Evolutionary conservation across 2,888 invertebrate species (phyloP).

Genomic region (Dicyrtoma fusca): DNA sequence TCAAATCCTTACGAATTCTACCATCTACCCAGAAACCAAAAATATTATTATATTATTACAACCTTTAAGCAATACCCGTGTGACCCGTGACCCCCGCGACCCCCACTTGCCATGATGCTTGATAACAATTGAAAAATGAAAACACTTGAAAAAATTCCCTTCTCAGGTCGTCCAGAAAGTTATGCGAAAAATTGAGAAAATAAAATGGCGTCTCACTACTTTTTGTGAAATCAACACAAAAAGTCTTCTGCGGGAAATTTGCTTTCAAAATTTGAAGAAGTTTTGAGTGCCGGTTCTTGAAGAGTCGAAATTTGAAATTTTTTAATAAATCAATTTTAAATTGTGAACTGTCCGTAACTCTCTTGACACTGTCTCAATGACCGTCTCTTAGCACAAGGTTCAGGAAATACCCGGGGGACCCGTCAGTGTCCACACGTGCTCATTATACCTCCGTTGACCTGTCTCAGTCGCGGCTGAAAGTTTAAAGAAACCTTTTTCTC

Average conservation of each 20-base stretch:
- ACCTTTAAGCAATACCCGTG: constrained; percentile 54
- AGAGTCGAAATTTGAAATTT: constrained; percentile 21
- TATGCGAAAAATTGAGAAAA: constrained; percentile 33
- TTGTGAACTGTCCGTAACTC: neutral
- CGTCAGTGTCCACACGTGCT: constrained; percentile 28
- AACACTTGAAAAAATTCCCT: constrained; percentile 14
- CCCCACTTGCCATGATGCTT: constrained; percentile 34
- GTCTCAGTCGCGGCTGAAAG: constrained; percentile 23
- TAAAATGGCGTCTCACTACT: constrained; percentile 35
- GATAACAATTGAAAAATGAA: neutral
- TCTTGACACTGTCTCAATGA: neutral
- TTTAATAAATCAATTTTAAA: neutral
- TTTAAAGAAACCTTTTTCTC: constrained; percentile 21
- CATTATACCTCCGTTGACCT: constrained; percentile 26
- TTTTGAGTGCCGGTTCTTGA: constrained; percentile 26
- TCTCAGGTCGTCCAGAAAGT: constrained; percentile 1
- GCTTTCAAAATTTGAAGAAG: constrained; percentile 36
- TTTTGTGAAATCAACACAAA: constrained; percentile 40
- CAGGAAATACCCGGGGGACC: constrained; percentile 25
- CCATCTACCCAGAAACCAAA: too few species aligned
- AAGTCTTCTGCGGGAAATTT: constrained; percentile 37
- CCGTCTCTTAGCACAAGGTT: constrained; percentile 6
- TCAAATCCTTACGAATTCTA: too few species aligned
- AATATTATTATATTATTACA: too few species aligned
- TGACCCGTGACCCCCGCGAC: constrained; percentile 41